phyloP scores from a whole-genome alignment of 64 coral and sea anemone genomes.

The Stylophora pistillata region DNA sequence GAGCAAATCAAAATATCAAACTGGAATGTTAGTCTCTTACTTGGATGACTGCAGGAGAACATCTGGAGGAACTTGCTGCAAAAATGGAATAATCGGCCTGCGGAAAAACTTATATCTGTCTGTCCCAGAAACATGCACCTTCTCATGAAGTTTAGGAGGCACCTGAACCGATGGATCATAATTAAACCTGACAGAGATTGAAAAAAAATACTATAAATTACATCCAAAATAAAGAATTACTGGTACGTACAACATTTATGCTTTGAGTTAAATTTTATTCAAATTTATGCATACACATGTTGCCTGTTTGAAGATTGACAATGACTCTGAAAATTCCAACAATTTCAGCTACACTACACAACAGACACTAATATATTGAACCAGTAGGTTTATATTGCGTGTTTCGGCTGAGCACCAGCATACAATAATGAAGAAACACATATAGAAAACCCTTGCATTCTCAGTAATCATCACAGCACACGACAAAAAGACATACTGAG shows the following conservation, averaged over 20 bases:
- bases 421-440: no score
- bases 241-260: background rate
- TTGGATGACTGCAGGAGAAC: slow-evolving; percentile 91
- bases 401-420: no score
- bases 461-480: no score
- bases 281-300: background rate
- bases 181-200: slow-evolving; percentile 74
- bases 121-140: slow-evolving; percentile 79
- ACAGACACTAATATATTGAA: no score
- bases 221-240: background rate
- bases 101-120: slow-evolving; percentile 98
- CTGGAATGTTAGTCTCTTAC: slow-evolving; percentile 24
- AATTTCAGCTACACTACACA: no score
- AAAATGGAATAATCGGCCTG: slow-evolving; percentile 97
- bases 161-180: slow-evolving; percentile 97
- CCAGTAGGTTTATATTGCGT: no score
- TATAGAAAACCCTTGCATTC: no score
- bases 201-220: background rate
- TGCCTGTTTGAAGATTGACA: no score
- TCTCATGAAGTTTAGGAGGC: slow-evolving; percentile 61
- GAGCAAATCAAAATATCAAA: no score
- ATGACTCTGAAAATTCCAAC: no score
- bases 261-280: background rate
- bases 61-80: slow-evolving; percentile 97
- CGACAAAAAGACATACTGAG: no score